Conservation (phyloP, 30 jellyfish, hydroid and myxozoan genomes). For the Mastigias papua region DNA sequence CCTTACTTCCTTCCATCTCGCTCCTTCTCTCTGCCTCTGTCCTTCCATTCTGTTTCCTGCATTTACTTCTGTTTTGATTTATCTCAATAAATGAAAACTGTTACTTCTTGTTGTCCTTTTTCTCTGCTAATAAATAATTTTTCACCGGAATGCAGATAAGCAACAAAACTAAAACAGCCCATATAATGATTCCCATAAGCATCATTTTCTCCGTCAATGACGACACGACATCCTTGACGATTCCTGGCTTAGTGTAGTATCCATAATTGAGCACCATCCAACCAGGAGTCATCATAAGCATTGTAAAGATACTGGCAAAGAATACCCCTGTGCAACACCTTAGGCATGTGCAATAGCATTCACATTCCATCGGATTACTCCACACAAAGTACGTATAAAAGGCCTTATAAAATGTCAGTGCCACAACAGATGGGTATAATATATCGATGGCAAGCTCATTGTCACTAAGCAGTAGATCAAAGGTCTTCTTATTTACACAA, state of each 20-base stretch:
- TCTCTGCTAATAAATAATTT: slow-evolving; percentile 67
- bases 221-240: slow-evolving; percentile 74
- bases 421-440: slow-evolving; percentile 69
- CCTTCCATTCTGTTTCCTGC: too few relatives aligned
- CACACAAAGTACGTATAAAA: slow-evolving; percentile 69
- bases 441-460: slow-evolving; percentile 64
- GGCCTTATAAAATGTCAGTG: slow-evolving; percentile 72
- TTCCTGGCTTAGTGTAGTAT: slow-evolving; percentile 72
- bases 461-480: slow-evolving; percentile 31
- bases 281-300: slow-evolving; percentile 87
- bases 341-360: slow-evolving; percentile 71
- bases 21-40: too few relatives aligned
- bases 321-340: slow-evolving; percentile 81
- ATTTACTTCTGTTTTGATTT: too few relatives aligned
- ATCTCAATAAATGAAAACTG: too few relatives aligned
- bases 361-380: slow-evolving; percentile 88
- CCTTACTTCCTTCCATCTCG: too few relatives aligned
- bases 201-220: slow-evolving; percentile 81
- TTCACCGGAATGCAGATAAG: slow-evolving; percentile 72
- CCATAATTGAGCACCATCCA: slow-evolving; percentile 81
- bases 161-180: slow-evolving; percentile 87
- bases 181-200: slow-evolving; percentile 93
- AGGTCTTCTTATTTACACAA: slow-evolving; percentile 42
- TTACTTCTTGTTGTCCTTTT: slow-evolving; percentile 59
- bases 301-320: slow-evolving; percentile 73